A percentile compares a stretch with the other conserved stretches of the same genome.
These are phyloP conservation scores for Psilopsiagon aurifrons DNA, from an alignment of 2,113 vertebrate species.

Conservation along the genomic window DNA sequence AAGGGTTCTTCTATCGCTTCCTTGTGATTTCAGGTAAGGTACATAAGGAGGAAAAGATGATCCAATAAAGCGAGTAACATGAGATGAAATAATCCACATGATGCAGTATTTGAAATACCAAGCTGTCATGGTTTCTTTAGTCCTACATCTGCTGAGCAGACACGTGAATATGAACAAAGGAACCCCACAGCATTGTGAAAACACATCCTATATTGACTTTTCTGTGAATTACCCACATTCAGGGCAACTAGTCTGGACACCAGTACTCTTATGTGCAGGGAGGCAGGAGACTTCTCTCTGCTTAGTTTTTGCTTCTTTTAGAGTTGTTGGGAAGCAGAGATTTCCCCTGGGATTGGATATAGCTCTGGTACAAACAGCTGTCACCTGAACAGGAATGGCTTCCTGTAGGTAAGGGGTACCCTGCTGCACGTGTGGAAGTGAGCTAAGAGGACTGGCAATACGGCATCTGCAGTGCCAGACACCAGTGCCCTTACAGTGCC, in stretches of 20 bases:
- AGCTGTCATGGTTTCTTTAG: neutral
- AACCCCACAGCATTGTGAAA: neutral
- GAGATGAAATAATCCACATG: neutral
- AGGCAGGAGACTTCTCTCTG: neutral
- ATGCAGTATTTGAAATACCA: neutral
- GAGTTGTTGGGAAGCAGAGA: neutral
- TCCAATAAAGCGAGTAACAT: neutral
- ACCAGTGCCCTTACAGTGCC: neutral
- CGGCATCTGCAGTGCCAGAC: neutral
- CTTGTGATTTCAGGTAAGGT: neutral
- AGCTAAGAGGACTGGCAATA: neutral
- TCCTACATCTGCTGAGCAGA: neutral
- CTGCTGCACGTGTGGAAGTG: accelerated
- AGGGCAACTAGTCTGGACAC: neutral
- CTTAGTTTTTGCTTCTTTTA: neutral
- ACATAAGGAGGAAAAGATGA: neutral
- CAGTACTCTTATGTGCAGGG: neutral
- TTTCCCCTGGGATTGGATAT: accelerated
- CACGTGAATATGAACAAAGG: neutral
- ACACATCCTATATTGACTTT: too few relatives aligned
- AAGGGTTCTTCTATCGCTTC: neutral
- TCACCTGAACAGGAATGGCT: neutral
- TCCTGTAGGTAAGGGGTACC: neutral
- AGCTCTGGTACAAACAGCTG: neutral
- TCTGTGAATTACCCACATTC: accelerated